Conservation (phyloP, 2,113 vertebrate species). For the Aythya baeri region DNA sequence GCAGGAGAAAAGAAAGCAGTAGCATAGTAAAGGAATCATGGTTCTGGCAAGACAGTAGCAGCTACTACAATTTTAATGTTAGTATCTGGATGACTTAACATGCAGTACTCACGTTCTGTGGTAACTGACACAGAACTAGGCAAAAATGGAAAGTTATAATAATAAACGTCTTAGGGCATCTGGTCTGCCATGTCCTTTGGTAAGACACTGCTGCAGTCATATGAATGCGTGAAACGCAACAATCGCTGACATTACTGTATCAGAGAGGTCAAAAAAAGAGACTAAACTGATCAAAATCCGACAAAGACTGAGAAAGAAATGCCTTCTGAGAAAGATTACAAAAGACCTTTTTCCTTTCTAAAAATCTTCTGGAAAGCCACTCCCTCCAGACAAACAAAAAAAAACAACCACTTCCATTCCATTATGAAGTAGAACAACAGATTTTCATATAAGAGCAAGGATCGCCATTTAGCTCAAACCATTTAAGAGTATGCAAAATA, state of each 20-base stretch:
- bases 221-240: not conserved
- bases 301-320: not conserved
- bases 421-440: not conserved
- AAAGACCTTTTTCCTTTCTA: not conserved
- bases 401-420: not conserved
- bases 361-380: not conserved
- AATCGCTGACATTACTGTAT: not conserved
- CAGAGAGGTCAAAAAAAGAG: not conserved
- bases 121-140: not conserved
- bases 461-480: not conserved
- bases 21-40: not conserved
- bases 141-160: not conserved
- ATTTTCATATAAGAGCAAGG: not conserved
- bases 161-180: not conserved
- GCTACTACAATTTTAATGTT: not conserved
- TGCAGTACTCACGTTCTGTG: not conserved
- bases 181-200: not conserved
- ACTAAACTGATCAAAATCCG: not conserved
- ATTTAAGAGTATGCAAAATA: not conserved
- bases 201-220: not conserved
- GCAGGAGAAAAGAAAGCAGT: not conserved
- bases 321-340: not conserved
- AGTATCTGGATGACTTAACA: not conserved
- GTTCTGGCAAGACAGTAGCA: not conserved
- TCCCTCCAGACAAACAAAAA: not conserved